Evolutionary conservation across 2,113 vertebrate genomes (phyloP).

Genomic region (Gadus macrocephalus): DNA sequence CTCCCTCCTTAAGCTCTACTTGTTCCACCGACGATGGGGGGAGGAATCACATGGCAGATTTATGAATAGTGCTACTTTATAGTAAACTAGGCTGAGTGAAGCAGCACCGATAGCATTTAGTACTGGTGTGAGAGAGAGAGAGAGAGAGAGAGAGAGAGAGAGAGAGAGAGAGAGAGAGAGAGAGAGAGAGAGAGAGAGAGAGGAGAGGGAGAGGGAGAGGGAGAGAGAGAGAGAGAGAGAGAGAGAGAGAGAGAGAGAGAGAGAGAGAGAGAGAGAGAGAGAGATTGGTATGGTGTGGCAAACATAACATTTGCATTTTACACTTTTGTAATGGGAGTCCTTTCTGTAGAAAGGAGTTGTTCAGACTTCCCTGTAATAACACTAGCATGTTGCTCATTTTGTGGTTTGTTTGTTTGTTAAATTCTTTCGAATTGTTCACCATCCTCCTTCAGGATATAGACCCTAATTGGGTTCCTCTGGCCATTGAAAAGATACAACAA

Average conservation of each 20-base stretch:
- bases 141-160: conserved; percentile 23
- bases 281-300: conserved; percentile 39
- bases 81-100: conserved; percentile 36
- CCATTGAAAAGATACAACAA: conserved; percentile 31
- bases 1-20: background rate
- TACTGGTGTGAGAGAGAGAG: conserved; percentile 21
- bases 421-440: too few relatives aligned
- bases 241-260: conserved; percentile 12
- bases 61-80: conserved; percentile 66
- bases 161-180: conserved; percentile 6
- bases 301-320: conserved; percentile 37
- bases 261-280: conserved; percentile 3
- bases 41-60: conserved; percentile 41
- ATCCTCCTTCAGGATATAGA: background rate
- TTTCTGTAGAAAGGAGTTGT: too few relatives aligned
- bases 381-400: background rate
- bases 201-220: conserved; percentile 30
- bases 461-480: conserved; percentile 43
- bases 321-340: too few relatives aligned
- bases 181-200: conserved; percentile 8
- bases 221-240: conserved; percentile 4
- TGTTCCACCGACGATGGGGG: conserved; percentile 36
- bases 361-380: too few relatives aligned
- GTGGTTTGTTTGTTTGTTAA: background rate
- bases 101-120: conserved; percentile 52